Evolutionary conservation across 2,113 vertebrate species (phyloP).

Genomic region (Entelurus aequoreus): DNA sequence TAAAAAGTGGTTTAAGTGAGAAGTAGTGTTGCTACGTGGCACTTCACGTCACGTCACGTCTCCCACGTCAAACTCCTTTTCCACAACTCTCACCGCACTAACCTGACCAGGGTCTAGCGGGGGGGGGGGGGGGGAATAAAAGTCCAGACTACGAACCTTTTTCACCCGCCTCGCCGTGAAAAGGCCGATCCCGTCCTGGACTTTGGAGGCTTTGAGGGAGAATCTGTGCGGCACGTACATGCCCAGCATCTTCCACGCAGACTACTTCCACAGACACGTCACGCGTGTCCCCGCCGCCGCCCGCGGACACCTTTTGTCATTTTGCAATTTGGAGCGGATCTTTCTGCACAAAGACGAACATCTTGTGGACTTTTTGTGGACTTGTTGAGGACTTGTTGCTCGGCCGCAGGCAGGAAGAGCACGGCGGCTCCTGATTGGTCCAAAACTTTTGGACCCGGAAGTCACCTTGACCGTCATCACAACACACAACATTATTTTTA

Average conservation of each 20-base stretch:
- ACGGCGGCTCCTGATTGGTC: slow-evolving; percentile 73
- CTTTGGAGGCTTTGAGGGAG: slow-evolving; percentile 87
- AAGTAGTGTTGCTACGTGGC: slow-evolving; percentile 71
- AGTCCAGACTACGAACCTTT: slow-evolving; percentile 84
- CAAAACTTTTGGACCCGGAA: slow-evolving; percentile 66
- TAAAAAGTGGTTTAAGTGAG: not conserved
- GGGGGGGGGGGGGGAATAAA: not conserved
- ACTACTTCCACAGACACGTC: slow-evolving; percentile 15
- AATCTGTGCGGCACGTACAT: slow-evolving; percentile 99
- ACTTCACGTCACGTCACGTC: slow-evolving; percentile 70
- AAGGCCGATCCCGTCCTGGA: slow-evolving; percentile 97
- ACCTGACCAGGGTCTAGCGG: not conserved
- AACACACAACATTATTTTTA: no score
- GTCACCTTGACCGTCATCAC: slow-evolving; percentile 9
- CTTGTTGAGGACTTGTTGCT: slow-evolving; percentile 44
- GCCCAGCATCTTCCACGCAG: slow-evolving; percentile 85
- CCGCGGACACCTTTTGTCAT: slow-evolving; percentile 9
- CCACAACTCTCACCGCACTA: not conserved
- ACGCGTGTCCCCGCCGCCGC: slow-evolving; percentile 1
- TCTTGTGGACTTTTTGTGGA: no score
- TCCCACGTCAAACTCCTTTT: slow-evolving; percentile 6
- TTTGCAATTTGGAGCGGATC: slow-evolving; percentile 19
- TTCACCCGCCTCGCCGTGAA: slow-evolving; percentile 90
- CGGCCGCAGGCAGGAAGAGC: slow-evolving; percentile 40
- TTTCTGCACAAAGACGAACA: no score